These are phyloP conservation scores for Malacoctenus gilli DNA, from an alignment of 2,797 vertebrate species.

Conservation along the genomic window DNA sequence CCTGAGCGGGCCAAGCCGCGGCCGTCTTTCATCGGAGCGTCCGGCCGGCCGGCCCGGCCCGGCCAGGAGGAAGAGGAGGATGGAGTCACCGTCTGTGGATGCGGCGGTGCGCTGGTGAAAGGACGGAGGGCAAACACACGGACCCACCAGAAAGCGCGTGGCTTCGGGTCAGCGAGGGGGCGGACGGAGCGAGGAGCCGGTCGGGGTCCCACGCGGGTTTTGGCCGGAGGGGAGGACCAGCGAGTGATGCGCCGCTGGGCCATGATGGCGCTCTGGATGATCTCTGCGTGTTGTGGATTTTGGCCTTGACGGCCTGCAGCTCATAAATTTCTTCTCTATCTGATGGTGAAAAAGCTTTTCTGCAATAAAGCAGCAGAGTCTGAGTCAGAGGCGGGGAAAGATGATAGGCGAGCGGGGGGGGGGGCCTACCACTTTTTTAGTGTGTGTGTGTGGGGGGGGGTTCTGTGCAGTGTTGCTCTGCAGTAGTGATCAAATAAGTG, in stretches of 20 bases:
- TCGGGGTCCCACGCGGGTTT: conserved; percentile 33
- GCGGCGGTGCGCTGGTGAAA: conserved; percentile 58
- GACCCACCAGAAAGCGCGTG: conserved; percentile 39
- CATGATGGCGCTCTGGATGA: conserved; percentile 45
- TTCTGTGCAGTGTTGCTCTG: too few relatives aligned
- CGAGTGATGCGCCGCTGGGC: conserved; percentile 67
- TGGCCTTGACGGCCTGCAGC: conserved; percentile 46
- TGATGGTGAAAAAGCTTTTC: too few relatives aligned
- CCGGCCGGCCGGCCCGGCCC: conserved; percentile 26
- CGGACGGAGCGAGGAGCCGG: conserved; percentile 25
- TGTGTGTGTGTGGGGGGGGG: too few relatives aligned
- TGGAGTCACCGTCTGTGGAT: conserved; percentile 76
- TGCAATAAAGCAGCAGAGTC: conserved; percentile 14
- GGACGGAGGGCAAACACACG: conserved; percentile 51
- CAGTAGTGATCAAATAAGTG: too few relatives aligned
- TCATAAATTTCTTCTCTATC: conserved; percentile 29
- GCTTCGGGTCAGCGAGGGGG: conserved; percentile 16
- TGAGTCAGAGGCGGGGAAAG: conserved; percentile 5
- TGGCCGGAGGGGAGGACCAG: conserved; percentile 54
- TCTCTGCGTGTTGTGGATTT: conserved; percentile 55
- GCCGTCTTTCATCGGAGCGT: conserved; percentile 62
- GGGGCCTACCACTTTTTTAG: too few relatives aligned
- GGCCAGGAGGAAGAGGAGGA: conserved; percentile 32
- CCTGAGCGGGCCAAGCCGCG: conserved; percentile 8
- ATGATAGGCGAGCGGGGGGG: too few relatives aligned